These are phyloP conservation scores for Pachypeltis micranthus DNA, from an alignment of 1,140 invertebrate genomes.

Conservation along the genomic window DNA sequence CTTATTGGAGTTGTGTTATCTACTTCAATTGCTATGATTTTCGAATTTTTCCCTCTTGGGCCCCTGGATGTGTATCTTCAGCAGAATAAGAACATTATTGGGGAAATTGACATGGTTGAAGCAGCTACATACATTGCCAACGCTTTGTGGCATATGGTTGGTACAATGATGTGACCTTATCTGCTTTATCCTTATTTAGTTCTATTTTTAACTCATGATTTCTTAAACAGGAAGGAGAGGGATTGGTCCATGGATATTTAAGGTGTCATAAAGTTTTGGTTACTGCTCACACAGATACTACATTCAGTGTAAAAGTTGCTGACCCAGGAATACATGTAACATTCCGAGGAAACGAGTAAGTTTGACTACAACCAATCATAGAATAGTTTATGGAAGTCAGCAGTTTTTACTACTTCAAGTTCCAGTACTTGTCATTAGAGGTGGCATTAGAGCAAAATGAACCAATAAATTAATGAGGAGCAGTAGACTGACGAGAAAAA, in stretches of 20 bases:
- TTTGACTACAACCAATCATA: constrained; percentile 23
- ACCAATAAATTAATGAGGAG: too few species aligned
- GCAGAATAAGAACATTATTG: constrained; percentile 41
- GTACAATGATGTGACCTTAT: neutral
- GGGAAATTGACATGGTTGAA: constrained; percentile 62
- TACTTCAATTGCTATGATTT: constrained; percentile 61
- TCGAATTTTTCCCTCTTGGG: constrained; percentile 66
- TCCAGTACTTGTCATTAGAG: too few species aligned
- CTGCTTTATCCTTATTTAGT: neutral
- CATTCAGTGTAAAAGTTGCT: constrained; percentile 62
- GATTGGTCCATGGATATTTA: constrained; percentile 72
- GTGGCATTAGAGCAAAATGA: too few species aligned
- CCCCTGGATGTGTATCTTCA: constrained; percentile 61
- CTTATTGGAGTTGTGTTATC: constrained; percentile 63
- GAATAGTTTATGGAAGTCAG: neutral
- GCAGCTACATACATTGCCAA: constrained; percentile 60
- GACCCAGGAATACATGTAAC: constrained; percentile 58
- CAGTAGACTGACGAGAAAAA: too few species aligned
- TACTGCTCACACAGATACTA: constrained; percentile 47
- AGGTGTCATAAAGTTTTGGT: constrained; percentile 72
- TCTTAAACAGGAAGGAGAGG: constrained; percentile 50
- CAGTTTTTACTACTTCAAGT: too few species aligned
- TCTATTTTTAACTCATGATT: neutral
- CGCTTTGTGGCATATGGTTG: constrained; percentile 66
- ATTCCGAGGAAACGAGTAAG: constrained; percentile 48